Conservation (phyloP, 2,797 vertebrate species). For the Tokudaia tokunoshimensis region DNA sequence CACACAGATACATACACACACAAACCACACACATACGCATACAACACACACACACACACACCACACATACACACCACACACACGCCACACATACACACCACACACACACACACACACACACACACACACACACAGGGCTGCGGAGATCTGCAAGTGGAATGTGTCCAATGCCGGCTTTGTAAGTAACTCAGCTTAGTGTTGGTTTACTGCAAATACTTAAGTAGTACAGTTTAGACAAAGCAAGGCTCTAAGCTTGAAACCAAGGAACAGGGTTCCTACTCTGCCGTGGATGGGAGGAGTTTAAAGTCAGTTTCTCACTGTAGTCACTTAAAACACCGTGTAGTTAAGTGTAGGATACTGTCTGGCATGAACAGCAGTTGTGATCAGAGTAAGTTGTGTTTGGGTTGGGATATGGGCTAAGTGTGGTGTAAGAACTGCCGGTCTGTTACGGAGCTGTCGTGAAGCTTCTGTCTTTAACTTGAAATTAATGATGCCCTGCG, state of each 20-base stretch:
- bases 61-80: too few relatives aligned
- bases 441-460: neutral
- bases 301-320: neutral
- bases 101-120: too few relatives aligned
- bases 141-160: conserved; percentile 71
- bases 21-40: too few relatives aligned
- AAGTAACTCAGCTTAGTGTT: conserved; percentile 73
- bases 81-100: too few relatives aligned
- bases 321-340: neutral
- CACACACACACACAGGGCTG: neutral
- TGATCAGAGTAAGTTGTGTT: neutral
- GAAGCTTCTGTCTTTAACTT: neutral
- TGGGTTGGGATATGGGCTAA: neutral
- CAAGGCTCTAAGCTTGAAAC: conserved; percentile 55
- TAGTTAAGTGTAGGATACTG: neutral
- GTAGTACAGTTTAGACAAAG: conserved; percentile 60
- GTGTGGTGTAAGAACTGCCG: neutral
- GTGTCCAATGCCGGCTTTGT: conserved; percentile 80
- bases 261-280: conserved; percentile 14
- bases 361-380: neutral
- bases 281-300: neutral
- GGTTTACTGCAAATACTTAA: conserved; percentile 83
- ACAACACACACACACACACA: too few relatives aligned
- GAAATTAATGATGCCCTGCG: neutral
- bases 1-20: too few relatives aligned